Percentiles rank a stretch among this genome's conserved stretches.
These are phyloP conservation scores for Bufotes viridis DNA, from an alignment of 2,797 vertebrate species.

Conservation along the genomic window DNA sequence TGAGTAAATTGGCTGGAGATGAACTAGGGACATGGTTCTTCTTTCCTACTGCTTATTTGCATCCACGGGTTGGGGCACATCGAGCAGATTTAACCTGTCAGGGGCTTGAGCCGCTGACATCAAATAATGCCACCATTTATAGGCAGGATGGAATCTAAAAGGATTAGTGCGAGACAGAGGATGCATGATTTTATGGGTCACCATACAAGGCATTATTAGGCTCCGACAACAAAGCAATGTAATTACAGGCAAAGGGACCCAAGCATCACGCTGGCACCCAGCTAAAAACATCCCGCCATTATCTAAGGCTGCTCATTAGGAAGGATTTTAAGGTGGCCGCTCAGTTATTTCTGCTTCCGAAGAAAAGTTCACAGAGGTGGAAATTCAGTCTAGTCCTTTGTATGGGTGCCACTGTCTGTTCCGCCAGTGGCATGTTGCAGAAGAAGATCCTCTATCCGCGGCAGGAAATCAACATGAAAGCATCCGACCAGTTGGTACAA, in stretches of 20 bases:
- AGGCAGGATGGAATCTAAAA: constrained; percentile 74
- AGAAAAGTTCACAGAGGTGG: constrained; percentile 50
- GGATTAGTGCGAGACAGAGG: constrained; percentile 73
- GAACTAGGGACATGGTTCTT: background rate
- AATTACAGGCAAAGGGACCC: constrained; percentile 73
- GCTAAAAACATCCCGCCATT: constrained; percentile 45
- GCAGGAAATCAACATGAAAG: constrained; percentile 40
- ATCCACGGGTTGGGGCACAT: constrained; percentile 47
- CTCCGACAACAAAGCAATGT: constrained; percentile 72
- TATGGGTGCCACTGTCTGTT: constrained; percentile 48
- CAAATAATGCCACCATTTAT: constrained; percentile 73
- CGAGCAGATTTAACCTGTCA: constrained; percentile 63
- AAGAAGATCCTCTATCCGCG: constrained; percentile 17
- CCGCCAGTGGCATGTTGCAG: constrained; percentile 35
- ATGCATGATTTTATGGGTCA: constrained; percentile 75
- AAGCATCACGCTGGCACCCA: constrained; percentile 55
- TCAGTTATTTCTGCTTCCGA: constrained; percentile 42
- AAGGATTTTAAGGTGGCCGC: constrained; percentile 39
- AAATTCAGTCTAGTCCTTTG: constrained; percentile 34
- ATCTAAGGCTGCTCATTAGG: constrained; percentile 45
- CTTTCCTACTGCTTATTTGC: constrained; percentile 46
- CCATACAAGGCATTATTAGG: constrained; percentile 73
- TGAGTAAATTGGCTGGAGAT: constrained; percentile 48
- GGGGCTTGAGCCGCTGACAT: constrained; percentile 64
- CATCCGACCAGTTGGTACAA: constrained; percentile 4